These are phyloP conservation scores for Exephanes ischioxanthus DNA, from an alignment of 2,888 invertebrate species.

Conservation along the genomic window DNA sequence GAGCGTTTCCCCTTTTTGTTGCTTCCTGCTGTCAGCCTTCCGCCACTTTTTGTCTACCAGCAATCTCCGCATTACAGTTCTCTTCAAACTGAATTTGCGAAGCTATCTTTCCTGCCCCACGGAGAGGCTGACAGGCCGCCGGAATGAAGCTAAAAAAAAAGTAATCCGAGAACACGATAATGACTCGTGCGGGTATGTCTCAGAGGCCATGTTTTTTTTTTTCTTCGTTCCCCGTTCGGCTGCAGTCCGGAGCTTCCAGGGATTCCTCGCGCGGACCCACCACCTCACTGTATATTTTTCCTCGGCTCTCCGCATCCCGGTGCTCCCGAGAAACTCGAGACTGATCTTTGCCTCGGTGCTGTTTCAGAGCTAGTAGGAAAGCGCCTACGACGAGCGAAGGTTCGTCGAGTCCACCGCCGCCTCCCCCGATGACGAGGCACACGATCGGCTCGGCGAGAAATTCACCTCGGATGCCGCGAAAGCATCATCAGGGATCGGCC, in stretches of 20 bases:
- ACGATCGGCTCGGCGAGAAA: conserved; percentile 84
- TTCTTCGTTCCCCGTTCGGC: conserved; percentile 10
- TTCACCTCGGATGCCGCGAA: conserved; percentile 86
- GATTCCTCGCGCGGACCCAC: conserved; percentile 39
- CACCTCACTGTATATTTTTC: conserved; percentile 31
- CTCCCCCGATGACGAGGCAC: conserved; percentile 85
- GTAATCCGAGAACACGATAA: conserved; percentile 40
- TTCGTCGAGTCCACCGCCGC: conserved; percentile 86
- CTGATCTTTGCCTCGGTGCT: conserved; percentile 21
- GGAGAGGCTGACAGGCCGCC: conserved; percentile 8
- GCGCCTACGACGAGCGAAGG: conserved; percentile 85
- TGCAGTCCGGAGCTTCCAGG: conserved; percentile 22
- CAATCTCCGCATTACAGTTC: background rate
- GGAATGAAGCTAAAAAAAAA: conserved; percentile 37
- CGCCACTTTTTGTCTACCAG: conserved; percentile 15
- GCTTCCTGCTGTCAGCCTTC: background rate
- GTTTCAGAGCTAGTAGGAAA: conserved; percentile 75
- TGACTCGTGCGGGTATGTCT: conserved; percentile 13
- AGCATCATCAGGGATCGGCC: conserved; percentile 81
- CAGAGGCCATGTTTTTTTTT: conserved; percentile 14
- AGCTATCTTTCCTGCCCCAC: conserved; percentile 8
- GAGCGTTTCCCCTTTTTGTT: background rate
- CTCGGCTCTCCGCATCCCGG: background rate
- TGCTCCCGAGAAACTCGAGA: conserved; percentile 20
- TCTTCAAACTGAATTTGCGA: conserved; percentile 39